A percentile compares a stretch with the other conserved stretches of the same genome.
These are phyloP conservation scores for Orthosia incerta DNA, from an alignment of 2,888 invertebrate genomes.

Conservation along the genomic window DNA sequence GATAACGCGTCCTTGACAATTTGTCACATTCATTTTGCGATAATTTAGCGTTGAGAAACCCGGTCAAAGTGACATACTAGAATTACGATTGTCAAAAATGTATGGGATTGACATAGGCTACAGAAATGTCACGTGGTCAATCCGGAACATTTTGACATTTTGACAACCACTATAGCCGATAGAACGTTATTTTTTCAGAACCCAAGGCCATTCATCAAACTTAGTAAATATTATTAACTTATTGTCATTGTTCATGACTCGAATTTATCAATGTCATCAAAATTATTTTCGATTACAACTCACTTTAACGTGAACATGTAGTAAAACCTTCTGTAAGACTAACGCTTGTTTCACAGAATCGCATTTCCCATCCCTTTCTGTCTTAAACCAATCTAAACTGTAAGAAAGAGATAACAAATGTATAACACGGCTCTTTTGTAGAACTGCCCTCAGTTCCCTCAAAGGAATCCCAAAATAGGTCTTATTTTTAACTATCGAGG, in stretches of 20 bases:
- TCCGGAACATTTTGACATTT: background rate
- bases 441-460: conserved; percentile 54
- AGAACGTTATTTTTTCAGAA: background rate
- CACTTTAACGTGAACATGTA: conserved; percentile 1
- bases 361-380: conserved; percentile 55
- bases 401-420: conserved; percentile 55
- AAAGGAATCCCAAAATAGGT: conserved; percentile 66
- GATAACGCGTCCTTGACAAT: too few species aligned
- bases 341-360: conserved; percentile 58
- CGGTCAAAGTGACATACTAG: too few species aligned
- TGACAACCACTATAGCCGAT: background rate
- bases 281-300: background rate
- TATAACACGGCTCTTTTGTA: conserved; percentile 50
- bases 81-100: background rate
- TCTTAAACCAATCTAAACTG: conserved; percentile 32
- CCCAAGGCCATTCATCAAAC: too few species aligned
- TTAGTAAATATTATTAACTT: too few species aligned
- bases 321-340: conserved; percentile 56
- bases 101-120: background rate
- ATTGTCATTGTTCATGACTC: too few species aligned
- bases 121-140: background rate
- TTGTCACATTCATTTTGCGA: too few species aligned
- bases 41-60: too few species aligned
- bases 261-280: background rate
- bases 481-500: conserved; percentile 46